Percentiles rank a stretch among this genome's conserved stretches.
Conservation (phyloP, 2,113 vertebrate species). For the Rhombomys opimus region DNA sequence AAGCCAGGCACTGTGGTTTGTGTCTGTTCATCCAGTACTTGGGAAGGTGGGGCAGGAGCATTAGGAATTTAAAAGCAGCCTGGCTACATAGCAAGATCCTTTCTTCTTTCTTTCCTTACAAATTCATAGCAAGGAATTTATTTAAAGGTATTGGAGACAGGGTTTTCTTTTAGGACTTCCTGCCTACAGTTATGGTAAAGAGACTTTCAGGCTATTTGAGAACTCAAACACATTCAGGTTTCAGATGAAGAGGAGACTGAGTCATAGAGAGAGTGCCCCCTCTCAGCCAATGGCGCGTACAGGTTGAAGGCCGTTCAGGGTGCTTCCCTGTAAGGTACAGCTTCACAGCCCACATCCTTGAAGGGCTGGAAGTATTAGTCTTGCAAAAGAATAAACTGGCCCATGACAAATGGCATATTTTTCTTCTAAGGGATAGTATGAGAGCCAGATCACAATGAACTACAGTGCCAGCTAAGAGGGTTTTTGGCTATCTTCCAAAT, state of each 20-base stretch:
- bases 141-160: slow-evolving; percentile 4
- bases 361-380: background rate
- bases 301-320: background rate
- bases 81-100: background rate
- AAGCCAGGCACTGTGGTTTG: background rate
- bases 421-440: background rate
- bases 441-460: background rate
- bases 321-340: background rate
- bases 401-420: background rate
- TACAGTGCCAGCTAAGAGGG: background rate
- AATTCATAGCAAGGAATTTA: background rate
- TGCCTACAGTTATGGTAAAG: background rate
- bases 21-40: background rate
- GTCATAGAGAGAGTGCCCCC: background rate
- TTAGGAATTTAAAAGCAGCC: background rate
- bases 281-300: background rate
- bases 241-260: background rate
- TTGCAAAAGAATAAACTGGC: slow-evolving; percentile 19
- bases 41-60: background rate
- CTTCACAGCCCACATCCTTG: background rate
- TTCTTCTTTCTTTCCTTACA: background rate
- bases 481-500: slow-evolving; percentile 36
- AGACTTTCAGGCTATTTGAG: background rate
- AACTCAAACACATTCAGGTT: background rate
- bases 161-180: slow-evolving; percentile 1